A percentile compares a stretch with the other conserved stretches of the same genome.
Evolutionary conservation across 2,113 vertebrate genomes (phyloP).

Genomic region (Phrynosoma platyrhinos): DNA sequence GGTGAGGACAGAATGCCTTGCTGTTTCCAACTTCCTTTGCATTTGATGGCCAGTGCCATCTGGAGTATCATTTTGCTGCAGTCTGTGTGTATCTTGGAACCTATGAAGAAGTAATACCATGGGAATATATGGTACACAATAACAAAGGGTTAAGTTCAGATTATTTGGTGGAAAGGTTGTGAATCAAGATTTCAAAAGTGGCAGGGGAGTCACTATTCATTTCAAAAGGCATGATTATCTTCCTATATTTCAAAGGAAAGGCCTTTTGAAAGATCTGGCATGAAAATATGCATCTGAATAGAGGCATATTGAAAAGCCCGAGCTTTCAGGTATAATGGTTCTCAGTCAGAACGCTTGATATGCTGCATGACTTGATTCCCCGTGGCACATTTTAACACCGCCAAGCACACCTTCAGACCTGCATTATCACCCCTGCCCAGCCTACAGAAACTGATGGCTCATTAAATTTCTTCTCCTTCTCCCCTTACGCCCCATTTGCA

Average conservation of each 20-base stretch:
- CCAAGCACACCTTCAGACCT: constrained; percentile 16
- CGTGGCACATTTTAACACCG: constrained; percentile 36
- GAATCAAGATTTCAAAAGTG: constrained; percentile 66
- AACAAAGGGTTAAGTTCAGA: constrained; percentile 72
- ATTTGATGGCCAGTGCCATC: constrained; percentile 23
- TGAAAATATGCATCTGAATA: constrained; percentile 73
- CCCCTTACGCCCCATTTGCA: background rate
- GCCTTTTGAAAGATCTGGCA: constrained; percentile 70
- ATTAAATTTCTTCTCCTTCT: constrained; percentile 20
- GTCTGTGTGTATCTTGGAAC: background rate
- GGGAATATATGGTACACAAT: constrained; percentile 3
- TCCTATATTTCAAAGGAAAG: constrained; percentile 69
- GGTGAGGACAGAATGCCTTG: constrained; percentile 12
- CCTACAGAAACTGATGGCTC: constrained; percentile 34
- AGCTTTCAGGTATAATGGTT: constrained; percentile 72
- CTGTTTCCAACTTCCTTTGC: constrained; percentile 50
- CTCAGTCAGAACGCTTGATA: constrained; percentile 34
- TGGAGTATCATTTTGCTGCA: constrained; percentile 39
- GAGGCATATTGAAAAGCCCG: constrained; percentile 53
- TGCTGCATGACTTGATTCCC: constrained; percentile 36
- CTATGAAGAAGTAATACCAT: constrained; percentile 25
- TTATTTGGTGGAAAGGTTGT: background rate
- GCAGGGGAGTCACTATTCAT: constrained; percentile 68
- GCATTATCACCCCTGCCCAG: constrained; percentile 22
- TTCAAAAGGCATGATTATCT: constrained; percentile 76